Evolutionary conservation across 2,113 vertebrate genomes (phyloP).

Genomic region (Rhynchomys soricoides): DNA sequence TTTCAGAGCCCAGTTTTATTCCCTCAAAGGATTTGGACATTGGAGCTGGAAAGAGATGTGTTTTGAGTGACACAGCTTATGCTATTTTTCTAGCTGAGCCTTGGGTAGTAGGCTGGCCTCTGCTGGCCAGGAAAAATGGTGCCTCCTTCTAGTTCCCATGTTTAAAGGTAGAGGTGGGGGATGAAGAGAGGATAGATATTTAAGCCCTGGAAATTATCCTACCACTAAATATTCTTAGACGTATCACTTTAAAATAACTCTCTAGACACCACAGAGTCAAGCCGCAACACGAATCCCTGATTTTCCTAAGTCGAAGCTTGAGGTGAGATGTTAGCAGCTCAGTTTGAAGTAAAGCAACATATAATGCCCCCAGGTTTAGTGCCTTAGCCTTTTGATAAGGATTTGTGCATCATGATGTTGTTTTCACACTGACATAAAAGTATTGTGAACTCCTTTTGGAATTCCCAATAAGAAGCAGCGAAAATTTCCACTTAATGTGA

Average conservation of each 20-base stretch:
- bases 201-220: neutral
- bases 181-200: neutral
- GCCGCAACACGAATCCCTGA: too few relatives aligned
- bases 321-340: neutral
- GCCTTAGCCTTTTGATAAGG: neutral
- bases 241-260: neutral
- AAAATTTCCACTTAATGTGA: neutral
- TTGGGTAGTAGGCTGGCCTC: neutral
- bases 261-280: neutral
- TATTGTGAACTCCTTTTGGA: conserved; percentile 31
- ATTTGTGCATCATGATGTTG: neutral
- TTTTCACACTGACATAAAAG: neutral
- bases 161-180: neutral
- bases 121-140: neutral
- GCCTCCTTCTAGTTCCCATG: neutral
- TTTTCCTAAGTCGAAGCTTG: conserved; percentile 4
- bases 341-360: neutral
- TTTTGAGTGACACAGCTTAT: neutral
- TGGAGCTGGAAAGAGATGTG: neutral
- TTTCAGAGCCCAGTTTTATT: neutral
- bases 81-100: neutral
- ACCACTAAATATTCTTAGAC: neutral
- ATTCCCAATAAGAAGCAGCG: neutral
- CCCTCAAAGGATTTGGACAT: neutral
- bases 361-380: neutral